Base-by-base conservation (phyloP, 2,888 invertebrate species). In the Epinotia ramella region DNA sequence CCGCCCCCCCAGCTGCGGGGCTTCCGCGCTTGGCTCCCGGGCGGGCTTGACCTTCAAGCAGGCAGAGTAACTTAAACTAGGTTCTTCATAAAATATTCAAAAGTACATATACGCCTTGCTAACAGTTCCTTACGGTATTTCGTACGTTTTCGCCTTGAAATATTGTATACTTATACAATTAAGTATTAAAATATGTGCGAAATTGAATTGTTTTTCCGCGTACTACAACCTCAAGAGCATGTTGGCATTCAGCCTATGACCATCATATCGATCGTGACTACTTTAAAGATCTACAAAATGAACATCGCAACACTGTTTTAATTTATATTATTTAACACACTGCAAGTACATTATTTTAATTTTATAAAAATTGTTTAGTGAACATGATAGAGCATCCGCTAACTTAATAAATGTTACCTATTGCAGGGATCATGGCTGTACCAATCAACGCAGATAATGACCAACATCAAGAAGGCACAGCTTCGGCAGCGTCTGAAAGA, bases 341-440 rank as follows among this genome's bases (percentile, higher is more conserved):
- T n/a, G 49, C 16, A 53, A n/a, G 49, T n/a, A 49, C 5, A 6
- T 1, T n/a, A n/a, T n/a, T 16, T 16, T 3, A 49, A 49, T 53
- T 53, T 6, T n/a, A 6, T 53, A n/a, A 13, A 1, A 5, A 46
- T 2, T 79, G 33, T 33, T 7, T 33, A 7, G 7, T 33, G 0
- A 33, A 33, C 33, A 33, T 33, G 7, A 33, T 33, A 33, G 33
- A 33, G 33, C 33, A 28, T 28, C n/a, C 33, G 1, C 13, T 62
- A 63, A 11, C 18, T 11, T 3, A 3, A 20, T 63, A 18, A 16
- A 11, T 24, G 11, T 71, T 16, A 13, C 56, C 6, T 40, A 60
- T 94, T 94, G 18, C 90, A 98, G 98, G 97, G 98, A 73, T 97
- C 97, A 80, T 98, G 98, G 98, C 91, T 98, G 73, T 98, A 97